Evolutionary conservation across 2,888 invertebrate genomes (phyloP), one percentile per base, ranked within the genome.

Genomic region (Lapara coniferarum): DNA sequence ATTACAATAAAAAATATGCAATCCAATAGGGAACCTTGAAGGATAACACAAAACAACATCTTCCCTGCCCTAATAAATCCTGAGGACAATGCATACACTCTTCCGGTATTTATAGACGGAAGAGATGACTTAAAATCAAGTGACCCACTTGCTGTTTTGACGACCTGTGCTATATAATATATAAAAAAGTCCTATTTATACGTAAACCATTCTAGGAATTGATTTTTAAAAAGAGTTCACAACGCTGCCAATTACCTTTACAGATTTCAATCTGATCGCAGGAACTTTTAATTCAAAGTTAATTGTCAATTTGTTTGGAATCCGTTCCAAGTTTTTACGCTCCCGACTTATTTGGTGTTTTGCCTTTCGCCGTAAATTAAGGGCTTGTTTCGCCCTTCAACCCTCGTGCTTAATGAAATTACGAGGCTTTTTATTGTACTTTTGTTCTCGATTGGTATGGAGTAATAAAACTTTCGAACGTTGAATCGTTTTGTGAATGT

Each of bases 391-490:
- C 63, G 63, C 49, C 59, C 59, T 46, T 49, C 49, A 46, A 49
- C 63, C 63, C 49, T 63, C 63, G 30, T 57, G 57, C 30, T 63
- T 63, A 63, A 63, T 63, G 63, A 63, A 63, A 63, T 63, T 63
- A 63, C 46, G 46, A 49, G 63, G 12, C 49, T 63, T 63, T 63
- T 63, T 63, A 63, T 63, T 63, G 63, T 49, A 63, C 63, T 63
- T 63, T 63, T 63, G 63, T 63, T 63, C 63, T 63, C 19, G 63
- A 63, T 63, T 12, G 25, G 46, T 16, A 19, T 19, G 12, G 63
- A 13, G 19, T 49, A 63, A 63, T 63, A 63, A 19, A 63, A 63
- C 49, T 63, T 63, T 25, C 16, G 63, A 46, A 49, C 19, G 13
- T 63, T 63, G 57, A 57, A 57, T 63, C 10, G 16, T 46, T 63